Percentiles rank a stretch among this genome's conserved stretches.
phyloP scores from a whole-genome alignment of 2,888 invertebrate genomes.

The Aquatica leii region DNA sequence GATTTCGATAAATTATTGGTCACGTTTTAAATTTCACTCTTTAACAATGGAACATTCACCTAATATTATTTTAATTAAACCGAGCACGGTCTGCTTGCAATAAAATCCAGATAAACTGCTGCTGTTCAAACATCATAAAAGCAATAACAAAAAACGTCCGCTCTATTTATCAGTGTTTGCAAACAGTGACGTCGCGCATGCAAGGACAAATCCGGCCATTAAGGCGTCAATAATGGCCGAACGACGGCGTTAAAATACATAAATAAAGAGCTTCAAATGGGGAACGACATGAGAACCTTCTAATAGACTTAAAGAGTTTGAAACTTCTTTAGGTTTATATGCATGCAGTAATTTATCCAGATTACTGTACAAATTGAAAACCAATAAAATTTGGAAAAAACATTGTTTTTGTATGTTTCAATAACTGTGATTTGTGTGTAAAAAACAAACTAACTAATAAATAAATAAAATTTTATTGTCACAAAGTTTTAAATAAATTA shows the following conservation, averaged over 20 bases:
- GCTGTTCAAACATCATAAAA: slow-evolving; percentile 54
- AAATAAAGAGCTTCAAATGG: slow-evolving; percentile 55
- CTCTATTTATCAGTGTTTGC: slow-evolving; percentile 61
- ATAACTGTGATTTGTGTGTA: no score
- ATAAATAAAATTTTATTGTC: no score
- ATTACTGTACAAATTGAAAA: no score
- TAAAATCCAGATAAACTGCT: slow-evolving; percentile 49
- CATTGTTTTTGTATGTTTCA: no score
- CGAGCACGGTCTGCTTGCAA: slow-evolving; percentile 38
- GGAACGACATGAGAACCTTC: slow-evolving; percentile 48
- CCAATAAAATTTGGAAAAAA: no score
- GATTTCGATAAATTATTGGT: slow-evolving; percentile 24
- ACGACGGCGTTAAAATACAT: slow-evolving; percentile 61
- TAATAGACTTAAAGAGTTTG: slow-evolving; percentile 49
- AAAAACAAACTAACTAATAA: no score
- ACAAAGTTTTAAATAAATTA: no score
- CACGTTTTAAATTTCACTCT: slow-evolving; percentile 40
- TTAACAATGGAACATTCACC: slow-evolving; percentile 26
- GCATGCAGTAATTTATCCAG: no score
- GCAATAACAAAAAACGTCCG: slow-evolving; percentile 48
- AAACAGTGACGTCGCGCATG: slow-evolving; percentile 59
- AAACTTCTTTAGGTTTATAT: slow-evolving; percentile 38
- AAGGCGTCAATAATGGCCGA: slow-evolving; percentile 61
- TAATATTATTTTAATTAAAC: slow-evolving; percentile 48
- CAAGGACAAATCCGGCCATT: slow-evolving; percentile 61